These are phyloP conservation scores for Anoplolepis gracilipes DNA, from an alignment of 1,140 invertebrate genomes.

Conservation along the genomic window DNA sequence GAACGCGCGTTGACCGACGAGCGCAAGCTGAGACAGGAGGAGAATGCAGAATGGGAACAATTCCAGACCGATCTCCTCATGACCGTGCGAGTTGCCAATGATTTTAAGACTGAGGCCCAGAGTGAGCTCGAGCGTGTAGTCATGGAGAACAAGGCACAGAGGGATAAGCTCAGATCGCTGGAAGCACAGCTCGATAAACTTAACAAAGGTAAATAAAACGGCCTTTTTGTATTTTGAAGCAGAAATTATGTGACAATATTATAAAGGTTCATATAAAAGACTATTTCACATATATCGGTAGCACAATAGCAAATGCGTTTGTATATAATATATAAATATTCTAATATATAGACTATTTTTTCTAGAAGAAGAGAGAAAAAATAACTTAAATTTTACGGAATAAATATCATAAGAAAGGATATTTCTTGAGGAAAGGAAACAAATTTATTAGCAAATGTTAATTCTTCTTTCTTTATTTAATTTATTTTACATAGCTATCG, in stretches of 20 bases:
- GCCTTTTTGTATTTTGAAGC: neutral
- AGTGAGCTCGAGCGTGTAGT: constrained; percentile 93
- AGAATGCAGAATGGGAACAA: constrained; percentile 95
- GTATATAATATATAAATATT: neutral
- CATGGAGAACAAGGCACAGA: constrained; percentile 93
- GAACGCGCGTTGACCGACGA: constrained; percentile 88
- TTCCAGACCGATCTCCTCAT: constrained; percentile 97
- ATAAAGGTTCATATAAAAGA: neutral
- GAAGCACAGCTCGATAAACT: constrained; percentile 93
- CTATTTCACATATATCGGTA: neutral
- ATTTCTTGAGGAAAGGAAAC: neutral
- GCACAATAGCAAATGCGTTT: neutral
- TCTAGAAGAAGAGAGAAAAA: neutral
- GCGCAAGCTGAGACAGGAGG: constrained; percentile 87
- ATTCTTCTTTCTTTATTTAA: neutral
- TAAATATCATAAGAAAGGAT: constrained; percentile 8
- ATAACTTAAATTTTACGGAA: neutral
- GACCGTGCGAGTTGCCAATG: constrained; percentile 97
- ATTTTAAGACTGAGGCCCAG: constrained; percentile 96
- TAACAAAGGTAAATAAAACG: constrained; percentile 87
- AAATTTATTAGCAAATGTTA: neutral
- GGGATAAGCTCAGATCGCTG: constrained; percentile 91
- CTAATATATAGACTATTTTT: constrained; percentile 24
- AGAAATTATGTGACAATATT: constrained; percentile 34
- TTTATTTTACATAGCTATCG: neutral